Conservation (phyloP, 2,888 invertebrate genomes). For the Perdita meconis region DNA sequence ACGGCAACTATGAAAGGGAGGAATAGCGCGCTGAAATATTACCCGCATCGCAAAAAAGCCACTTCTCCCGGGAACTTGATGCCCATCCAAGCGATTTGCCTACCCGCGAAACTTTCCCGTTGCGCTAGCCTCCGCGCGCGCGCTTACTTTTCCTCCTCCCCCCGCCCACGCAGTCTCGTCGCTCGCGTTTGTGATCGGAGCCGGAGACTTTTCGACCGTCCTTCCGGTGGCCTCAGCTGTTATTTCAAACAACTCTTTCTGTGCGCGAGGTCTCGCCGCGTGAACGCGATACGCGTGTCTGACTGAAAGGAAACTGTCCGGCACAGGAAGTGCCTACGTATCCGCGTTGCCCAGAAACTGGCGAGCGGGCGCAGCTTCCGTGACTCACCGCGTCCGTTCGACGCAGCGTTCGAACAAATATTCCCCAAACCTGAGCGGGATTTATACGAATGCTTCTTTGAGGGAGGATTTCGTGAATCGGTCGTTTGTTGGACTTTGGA, state of each 20-base stretch:
- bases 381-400: neutral
- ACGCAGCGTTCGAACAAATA: conserved; percentile 1
- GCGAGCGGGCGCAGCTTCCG: conserved; percentile 35
- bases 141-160: conserved; percentile 1
- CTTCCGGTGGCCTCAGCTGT: conserved; percentile 68
- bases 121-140: conserved; percentile 35
- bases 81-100: conserved; percentile 55
- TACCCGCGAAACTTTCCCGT: conserved; percentile 51
- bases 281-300: conserved; percentile 61
- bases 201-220: conserved; percentile 61
- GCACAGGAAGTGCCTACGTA: conserved; percentile 65
- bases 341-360: conserved; percentile 54
- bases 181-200: conserved; percentile 64
- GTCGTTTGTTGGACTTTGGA: neutral
- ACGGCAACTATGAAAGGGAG: conserved; percentile 66
- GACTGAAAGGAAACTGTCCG: conserved; percentile 54
- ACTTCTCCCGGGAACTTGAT: conserved; percentile 70
- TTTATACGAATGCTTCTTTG: neutral
- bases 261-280: conserved; percentile 50
- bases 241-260: conserved; percentile 71
- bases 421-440: neutral
- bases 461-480: neutral
- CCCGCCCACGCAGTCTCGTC: neutral
- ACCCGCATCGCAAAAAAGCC: conserved; percentile 74
- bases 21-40: conserved; percentile 76